Conservation (phyloP, 2,888 invertebrate genomes). For the Diabrotica balteata region DNA sequence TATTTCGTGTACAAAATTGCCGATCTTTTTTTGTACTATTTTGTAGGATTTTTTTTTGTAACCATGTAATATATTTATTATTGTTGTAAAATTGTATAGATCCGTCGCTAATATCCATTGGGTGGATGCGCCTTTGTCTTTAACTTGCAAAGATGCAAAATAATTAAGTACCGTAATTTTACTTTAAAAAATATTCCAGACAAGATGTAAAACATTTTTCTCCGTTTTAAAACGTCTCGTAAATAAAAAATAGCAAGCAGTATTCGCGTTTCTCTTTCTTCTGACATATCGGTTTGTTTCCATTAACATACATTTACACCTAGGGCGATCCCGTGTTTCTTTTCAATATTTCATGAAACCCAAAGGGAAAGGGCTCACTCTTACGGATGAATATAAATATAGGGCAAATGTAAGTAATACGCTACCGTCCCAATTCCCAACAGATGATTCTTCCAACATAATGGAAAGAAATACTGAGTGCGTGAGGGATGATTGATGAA, state of each 20-base stretch:
- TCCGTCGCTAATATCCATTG: no score
- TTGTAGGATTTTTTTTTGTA: no score
- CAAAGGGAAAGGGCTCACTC: constrained; percentile 21
- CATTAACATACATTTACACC: constrained; percentile 29
- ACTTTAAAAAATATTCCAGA: not conserved
- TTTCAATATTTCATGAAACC: constrained; percentile 29
- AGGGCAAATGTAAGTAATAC: constrained; percentile 36
- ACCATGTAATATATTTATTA: no score
- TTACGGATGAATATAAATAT: constrained; percentile 31
- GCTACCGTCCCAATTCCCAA: constrained; percentile 30
- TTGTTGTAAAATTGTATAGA: no score
- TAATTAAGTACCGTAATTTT: not conserved
- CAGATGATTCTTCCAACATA: constrained; percentile 33
- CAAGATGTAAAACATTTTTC: constrained; percentile 2
- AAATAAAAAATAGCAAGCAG: constrained; percentile 7
- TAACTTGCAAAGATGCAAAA: no score
- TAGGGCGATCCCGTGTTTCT: constrained; percentile 25
- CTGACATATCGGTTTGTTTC: constrained; percentile 24
- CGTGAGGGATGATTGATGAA: constrained; percentile 17
- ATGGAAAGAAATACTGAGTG: constrained; percentile 29
- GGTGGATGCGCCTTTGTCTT: no score
- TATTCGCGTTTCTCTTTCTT: constrained; percentile 12
- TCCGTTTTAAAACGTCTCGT: constrained; percentile 8
- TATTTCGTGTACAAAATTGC: no score
- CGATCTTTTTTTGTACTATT: no score